phyloP scores from a whole-genome alignment of 37 sponge, comb jelly and placozoan genomes.

The Theonella swinhoei region DNA sequence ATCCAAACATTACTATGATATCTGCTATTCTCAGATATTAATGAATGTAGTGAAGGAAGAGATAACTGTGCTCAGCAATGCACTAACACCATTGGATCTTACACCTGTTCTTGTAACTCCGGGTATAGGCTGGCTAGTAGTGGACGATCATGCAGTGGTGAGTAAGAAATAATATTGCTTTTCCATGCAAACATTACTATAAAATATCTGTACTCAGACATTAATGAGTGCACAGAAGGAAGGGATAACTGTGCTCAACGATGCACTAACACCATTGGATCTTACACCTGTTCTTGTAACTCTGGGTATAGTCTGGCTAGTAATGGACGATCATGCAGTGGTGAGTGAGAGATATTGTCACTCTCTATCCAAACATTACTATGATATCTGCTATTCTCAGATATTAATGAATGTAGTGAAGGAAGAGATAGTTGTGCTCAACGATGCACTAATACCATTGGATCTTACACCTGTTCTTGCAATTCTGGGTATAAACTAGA shows the following conservation, averaged over 20 bases:
- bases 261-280: constrained; percentile 11
- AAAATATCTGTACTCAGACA: too few relatives aligned
- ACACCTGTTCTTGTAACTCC: constrained; percentile 36
- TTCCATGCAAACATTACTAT: too few relatives aligned
- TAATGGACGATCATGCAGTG: constrained; percentile 19
- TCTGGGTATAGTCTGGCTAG: constrained; percentile 16
- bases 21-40: constrained; percentile 35
- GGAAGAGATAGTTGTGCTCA: constrained; percentile 28
- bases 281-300: constrained; percentile 12
- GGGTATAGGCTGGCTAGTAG: not conserved
- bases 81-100: constrained; percentile 34
- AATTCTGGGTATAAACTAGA: constrained; percentile 21
- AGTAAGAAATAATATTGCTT: too few relatives aligned
- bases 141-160: not conserved
- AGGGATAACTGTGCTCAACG: constrained; percentile 10
- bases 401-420: constrained; percentile 22
- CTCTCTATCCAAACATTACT: not conserved
- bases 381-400: not conserved
- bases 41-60: constrained; percentile 53
- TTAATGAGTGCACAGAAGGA: too few relatives aligned
- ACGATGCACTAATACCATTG: constrained; percentile 21
- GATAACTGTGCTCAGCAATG: constrained; percentile 44
- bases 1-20: too few relatives aligned
- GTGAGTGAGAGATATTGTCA: too few relatives aligned
- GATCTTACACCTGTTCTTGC: constrained; percentile 51